A percentile compares a stretch with the other conserved stretches of the same genome.
These are phyloP conservation scores for Amniataba percoides DNA, from an alignment of 2,797 vertebrate species.

Conservation along the genomic window DNA sequence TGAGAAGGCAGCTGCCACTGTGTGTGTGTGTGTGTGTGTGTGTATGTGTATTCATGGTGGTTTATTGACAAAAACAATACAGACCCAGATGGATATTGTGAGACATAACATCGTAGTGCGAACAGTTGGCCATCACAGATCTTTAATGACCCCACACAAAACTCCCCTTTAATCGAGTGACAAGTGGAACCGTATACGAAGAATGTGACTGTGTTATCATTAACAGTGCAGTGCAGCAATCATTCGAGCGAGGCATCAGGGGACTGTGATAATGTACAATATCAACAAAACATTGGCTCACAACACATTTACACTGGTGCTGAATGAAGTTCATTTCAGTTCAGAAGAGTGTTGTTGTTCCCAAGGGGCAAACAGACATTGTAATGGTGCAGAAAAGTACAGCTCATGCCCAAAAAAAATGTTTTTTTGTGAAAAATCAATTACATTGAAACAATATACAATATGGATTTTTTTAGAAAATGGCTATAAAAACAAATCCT, in stretches of 20 bases:
- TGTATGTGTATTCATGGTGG: slow-evolving; percentile 32
- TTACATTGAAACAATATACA: not conserved
- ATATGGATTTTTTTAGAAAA: no score
- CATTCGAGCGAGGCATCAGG: not conserved
- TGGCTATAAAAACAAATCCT: not conserved
- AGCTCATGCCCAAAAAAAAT: not conserved
- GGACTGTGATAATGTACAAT: slow-evolving; percentile 15
- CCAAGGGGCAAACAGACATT: not conserved
- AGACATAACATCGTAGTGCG: slow-evolving; percentile 27
- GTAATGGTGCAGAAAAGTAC: not conserved
- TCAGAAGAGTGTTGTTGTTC: slow-evolving; percentile 5
- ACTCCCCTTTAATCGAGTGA: slow-evolving; percentile 11
- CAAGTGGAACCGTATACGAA: not conserved
- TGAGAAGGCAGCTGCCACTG: slow-evolving; percentile 78
- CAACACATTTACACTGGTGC: not conserved
- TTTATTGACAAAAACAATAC: slow-evolving; percentile 69
- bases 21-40: slow-evolving; percentile 49
- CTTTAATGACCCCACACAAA: not conserved
- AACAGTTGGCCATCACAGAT: not conserved
- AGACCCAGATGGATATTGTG: slow-evolving; percentile 44
- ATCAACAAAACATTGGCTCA: slow-evolving; percentile 18
- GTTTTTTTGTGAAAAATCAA: not conserved
- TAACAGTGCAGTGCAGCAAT: slow-evolving; percentile 1
- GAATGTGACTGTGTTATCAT: slow-evolving; percentile 25
- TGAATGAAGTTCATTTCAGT: slow-evolving; percentile 18